A percentile compares a stretch with the other conserved stretches of the same genome.
These are phyloP conservation scores for Tinamus guttatus DNA, from an alignment of 2,113 vertebrate species.

Conservation along the genomic window DNA sequence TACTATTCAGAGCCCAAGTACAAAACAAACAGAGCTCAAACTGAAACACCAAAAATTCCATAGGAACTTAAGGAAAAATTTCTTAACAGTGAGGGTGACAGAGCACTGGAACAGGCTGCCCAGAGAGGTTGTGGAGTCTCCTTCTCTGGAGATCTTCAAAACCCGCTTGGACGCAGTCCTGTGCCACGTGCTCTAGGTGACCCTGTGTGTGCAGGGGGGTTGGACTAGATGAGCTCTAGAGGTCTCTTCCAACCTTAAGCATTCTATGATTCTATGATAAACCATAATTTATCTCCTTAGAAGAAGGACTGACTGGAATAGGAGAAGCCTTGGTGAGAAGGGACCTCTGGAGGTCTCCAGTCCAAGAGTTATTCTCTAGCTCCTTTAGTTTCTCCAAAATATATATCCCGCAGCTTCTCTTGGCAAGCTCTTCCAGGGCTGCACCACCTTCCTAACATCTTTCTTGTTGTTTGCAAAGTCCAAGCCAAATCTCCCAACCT, in stretches of 20 bases:
- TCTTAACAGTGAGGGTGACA: too few species aligned
- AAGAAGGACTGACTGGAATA: background rate
- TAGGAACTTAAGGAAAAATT: too few species aligned
- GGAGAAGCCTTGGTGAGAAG: background rate
- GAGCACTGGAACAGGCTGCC: too few species aligned
- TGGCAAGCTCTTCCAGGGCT: background rate
- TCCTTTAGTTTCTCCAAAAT: background rate
- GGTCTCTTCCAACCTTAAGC: too few species aligned
- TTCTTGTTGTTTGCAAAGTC: background rate
- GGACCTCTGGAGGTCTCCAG: background rate
- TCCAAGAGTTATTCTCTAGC: background rate
- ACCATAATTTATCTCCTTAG: background rate
- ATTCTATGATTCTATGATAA: too few species aligned
- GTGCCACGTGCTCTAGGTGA: too few species aligned
- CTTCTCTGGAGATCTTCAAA: too few species aligned
- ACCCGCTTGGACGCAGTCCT: too few species aligned
- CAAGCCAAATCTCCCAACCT: background rate
- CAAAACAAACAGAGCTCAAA: background rate
- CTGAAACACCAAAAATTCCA: too few species aligned
- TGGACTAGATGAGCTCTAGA: too few species aligned
- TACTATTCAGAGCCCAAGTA: background rate
- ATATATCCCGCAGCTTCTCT: background rate
- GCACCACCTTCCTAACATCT: background rate
- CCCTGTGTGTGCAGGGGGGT: too few species aligned
- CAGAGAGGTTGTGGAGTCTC: too few species aligned